Conservation (phyloP, 2,113 vertebrate species). For the Rhea pennata region DNA sequence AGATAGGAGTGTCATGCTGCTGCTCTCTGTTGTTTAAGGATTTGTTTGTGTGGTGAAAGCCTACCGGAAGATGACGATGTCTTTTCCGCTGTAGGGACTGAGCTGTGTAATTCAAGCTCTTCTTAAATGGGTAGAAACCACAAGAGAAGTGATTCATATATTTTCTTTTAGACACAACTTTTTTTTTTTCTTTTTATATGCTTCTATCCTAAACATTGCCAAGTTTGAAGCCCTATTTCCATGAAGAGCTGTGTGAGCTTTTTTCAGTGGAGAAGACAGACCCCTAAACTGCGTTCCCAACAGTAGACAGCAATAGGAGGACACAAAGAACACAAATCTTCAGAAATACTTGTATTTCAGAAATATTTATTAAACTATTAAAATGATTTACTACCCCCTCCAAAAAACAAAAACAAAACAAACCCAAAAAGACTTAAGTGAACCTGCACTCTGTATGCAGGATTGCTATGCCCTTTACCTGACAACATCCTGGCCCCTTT, state of each 20-base stretch:
- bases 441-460: slow-evolving; percentile 18
- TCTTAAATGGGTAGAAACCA: neutral
- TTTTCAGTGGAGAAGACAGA: neutral
- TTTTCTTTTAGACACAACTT: neutral
- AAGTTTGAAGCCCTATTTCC: neutral
- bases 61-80: neutral
- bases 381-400: slow-evolving; percentile 56
- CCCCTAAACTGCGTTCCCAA: neutral
- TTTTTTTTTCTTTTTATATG: neutral
- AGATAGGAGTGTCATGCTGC: neutral
- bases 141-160: neutral
- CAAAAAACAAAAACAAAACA: neutral
- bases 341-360: slow-evolving; percentile 27
- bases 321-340: neutral
- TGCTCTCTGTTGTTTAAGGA: neutral
- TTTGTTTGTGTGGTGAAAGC: neutral
- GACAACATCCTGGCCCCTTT: slow-evolving; percentile 12
- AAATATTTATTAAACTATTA: slow-evolving; percentile 73
- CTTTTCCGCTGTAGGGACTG: neutral
- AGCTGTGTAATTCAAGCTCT: neutral
- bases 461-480: neutral
- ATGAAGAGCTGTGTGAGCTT: neutral
- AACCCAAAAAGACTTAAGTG: neutral
- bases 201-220: neutral
- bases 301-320: neutral